Percentiles rank a stretch among this genome's conserved stretches.
These are phyloP conservation scores for Apamea crenata DNA, from an alignment of 2,888 invertebrate genomes.

Conservation along the genomic window DNA sequence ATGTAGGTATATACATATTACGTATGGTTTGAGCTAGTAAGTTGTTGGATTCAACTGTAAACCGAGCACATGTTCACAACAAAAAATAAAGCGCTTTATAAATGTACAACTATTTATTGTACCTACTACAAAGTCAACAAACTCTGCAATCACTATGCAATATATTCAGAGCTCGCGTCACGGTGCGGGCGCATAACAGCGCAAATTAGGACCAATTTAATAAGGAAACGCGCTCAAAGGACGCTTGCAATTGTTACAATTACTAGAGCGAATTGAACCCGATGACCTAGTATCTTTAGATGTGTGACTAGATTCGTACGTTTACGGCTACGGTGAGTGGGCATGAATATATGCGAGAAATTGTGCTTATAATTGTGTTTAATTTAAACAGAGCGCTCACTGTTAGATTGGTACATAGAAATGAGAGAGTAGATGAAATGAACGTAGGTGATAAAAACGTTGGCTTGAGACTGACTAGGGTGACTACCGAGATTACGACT, in stretches of 20 bases:
- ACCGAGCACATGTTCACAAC: conserved; percentile 19
- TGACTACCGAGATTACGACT: neutral
- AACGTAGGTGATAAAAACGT: neutral
- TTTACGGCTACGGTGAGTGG: conserved; percentile 11
- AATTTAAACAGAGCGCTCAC: neutral
- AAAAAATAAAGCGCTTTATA: conserved; percentile 18
- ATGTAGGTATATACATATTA: neutral
- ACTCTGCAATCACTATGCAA: conserved; percentile 58
- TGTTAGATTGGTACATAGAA: conserved; percentile 17
- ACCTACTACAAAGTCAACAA: conserved; percentile 57
- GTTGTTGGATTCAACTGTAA: neutral
- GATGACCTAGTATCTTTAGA: conserved; percentile 65
- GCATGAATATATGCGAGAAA: conserved; percentile 41
- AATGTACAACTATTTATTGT: conserved; percentile 10
- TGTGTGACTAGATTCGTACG: conserved; percentile 34
- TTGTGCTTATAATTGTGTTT: conserved; percentile 19
- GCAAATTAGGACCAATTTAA: conserved; percentile 75
- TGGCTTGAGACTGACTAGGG: neutral
- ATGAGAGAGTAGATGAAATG: conserved; percentile 1
- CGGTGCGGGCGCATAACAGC: conserved; percentile 49
- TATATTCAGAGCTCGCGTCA: conserved; percentile 47
- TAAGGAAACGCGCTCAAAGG: conserved; percentile 80
- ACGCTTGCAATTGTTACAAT: conserved; percentile 84
- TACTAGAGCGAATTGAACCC: conserved; percentile 76
- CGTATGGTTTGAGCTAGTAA: neutral